Percentiles rank a stretch among this genome's conserved stretches.
Conservation (phyloP, 2,797 vertebrate genomes). For the Brachymystax lenok region DNA sequence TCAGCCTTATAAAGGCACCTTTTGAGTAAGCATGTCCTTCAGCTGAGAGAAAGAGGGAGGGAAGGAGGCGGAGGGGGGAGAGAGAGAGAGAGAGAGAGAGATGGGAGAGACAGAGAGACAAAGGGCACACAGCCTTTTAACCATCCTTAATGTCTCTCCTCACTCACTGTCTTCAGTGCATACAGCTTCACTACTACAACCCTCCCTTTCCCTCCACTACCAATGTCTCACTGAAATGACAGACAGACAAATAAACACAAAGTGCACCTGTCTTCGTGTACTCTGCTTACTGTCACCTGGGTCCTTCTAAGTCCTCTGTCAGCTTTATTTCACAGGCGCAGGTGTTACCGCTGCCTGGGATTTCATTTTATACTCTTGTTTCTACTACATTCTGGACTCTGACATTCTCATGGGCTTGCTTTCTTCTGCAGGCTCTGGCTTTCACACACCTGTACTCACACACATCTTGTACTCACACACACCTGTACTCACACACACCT, state of each 20-base stretch:
- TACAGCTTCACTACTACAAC: too few relatives aligned
- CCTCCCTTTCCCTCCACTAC: neutral
- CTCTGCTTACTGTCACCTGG: neutral
- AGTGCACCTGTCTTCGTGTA: neutral
- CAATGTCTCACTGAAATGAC: neutral
- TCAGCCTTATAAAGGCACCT: slow-evolving; percentile 25
- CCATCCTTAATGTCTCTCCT: slow-evolving; percentile 12
- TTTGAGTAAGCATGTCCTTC: slow-evolving; percentile 33
- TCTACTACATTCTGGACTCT: neutral
- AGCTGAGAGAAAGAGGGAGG: neutral
- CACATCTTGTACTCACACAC: neutral
- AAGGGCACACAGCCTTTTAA: slow-evolving; percentile 14
- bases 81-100: too few relatives aligned
- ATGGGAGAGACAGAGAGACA: too few relatives aligned
- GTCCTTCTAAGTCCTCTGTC: slow-evolving; percentile 7
- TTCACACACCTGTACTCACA: neutral
- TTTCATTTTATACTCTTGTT: neutral
- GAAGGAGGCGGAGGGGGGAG: too few relatives aligned
- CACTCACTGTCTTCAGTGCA: too few relatives aligned
- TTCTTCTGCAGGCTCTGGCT: neutral
- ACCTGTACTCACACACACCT: too few relatives aligned
- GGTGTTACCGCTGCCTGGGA: neutral
- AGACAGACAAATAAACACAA: neutral
- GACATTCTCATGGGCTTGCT: neutral
- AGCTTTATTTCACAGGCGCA: neutral